A percentile compares a stretch with the other conserved stretches of the same genome.
Conservation (phyloP, 2,113 vertebrate species). For the Kryptolebias marmoratus region DNA sequence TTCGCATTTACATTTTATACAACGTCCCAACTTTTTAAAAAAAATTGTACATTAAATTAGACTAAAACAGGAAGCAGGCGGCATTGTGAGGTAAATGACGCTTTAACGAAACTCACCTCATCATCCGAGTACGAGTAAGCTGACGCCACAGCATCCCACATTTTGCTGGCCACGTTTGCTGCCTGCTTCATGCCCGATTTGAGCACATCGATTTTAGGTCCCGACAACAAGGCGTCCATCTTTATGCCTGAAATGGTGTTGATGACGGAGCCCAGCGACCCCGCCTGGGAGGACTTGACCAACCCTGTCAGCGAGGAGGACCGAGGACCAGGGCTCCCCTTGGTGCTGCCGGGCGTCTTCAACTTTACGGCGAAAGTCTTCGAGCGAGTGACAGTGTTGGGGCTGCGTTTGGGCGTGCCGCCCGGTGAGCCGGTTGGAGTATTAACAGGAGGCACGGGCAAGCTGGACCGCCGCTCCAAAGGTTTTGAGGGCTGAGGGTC, state of each 20-base stretch:
- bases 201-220: constrained; percentile 94
- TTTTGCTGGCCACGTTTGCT: constrained; percentile 92
- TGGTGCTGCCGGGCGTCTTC: constrained; percentile 61
- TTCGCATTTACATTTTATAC: no score
- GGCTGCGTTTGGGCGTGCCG: constrained; percentile 75
- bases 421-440: constrained; percentile 59
- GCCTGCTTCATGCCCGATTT: constrained; percentile 96
- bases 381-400: constrained; percentile 84
- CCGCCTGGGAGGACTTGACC: constrained; percentile 87
- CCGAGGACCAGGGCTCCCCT: constrained; percentile 76
- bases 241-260: constrained; percentile 92
- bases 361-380: constrained; percentile 88
- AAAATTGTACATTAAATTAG: no score
- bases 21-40: no score
- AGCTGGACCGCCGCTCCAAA: constrained; percentile 88
- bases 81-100: background rate
- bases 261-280: constrained; percentile 91
- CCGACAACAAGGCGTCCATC: constrained; percentile 91
- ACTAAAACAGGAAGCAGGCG: background rate
- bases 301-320: constrained; percentile 87
- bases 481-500: constrained; percentile 54
- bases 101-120: constrained; percentile 79
- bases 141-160: constrained; percentile 92
- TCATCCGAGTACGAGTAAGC: constrained; percentile 93
- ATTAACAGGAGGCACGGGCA: constrained; percentile 82